A percentile compares a stretch with the other conserved stretches of the same genome.
These are phyloP conservation scores for Cyclopterus lumpus DNA, from an alignment of 2,797 vertebrate species.

Conservation along the genomic window DNA sequence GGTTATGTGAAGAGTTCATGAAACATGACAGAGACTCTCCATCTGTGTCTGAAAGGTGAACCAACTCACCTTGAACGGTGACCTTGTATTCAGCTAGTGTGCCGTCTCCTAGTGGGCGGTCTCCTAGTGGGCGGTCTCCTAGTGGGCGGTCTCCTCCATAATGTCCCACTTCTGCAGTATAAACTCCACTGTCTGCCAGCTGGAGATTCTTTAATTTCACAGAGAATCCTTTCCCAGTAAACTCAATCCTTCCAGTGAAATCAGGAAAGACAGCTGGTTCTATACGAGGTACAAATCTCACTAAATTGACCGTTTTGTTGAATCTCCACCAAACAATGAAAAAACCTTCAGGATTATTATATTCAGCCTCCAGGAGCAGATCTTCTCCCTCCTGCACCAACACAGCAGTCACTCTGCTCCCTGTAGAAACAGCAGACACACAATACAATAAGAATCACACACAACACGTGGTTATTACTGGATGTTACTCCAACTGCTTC, in stretches of 20 bases:
- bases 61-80: conserved; percentile 52
- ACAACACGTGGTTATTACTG: not conserved
- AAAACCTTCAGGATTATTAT: fast-evolving
- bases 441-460: not conserved
- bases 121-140: too few relatives aligned
- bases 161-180: fast-evolving
- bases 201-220: conserved; percentile 48
- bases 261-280: fast-evolving
- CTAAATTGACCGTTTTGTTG: fast-evolving
- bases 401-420: not conserved
- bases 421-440: conserved; percentile 19
- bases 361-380: conserved; percentile 13
- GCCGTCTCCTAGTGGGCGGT: too few relatives aligned
- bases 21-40: not conserved
- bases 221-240: not conserved
- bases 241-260: fast-evolving
- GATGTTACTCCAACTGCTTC: not conserved
- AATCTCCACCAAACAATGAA: fast-evolving
- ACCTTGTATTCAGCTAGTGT: conserved; percentile 2
- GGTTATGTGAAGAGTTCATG: not conserved
- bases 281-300: fast-evolving
- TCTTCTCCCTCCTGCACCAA: conserved; percentile 18
- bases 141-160: fast-evolving
- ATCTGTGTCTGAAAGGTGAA: not conserved
- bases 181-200: conserved; percentile 34